Evolutionary conservation across 2,113 vertebrate species (phyloP).

Genomic region (Aythya baeri): DNA sequence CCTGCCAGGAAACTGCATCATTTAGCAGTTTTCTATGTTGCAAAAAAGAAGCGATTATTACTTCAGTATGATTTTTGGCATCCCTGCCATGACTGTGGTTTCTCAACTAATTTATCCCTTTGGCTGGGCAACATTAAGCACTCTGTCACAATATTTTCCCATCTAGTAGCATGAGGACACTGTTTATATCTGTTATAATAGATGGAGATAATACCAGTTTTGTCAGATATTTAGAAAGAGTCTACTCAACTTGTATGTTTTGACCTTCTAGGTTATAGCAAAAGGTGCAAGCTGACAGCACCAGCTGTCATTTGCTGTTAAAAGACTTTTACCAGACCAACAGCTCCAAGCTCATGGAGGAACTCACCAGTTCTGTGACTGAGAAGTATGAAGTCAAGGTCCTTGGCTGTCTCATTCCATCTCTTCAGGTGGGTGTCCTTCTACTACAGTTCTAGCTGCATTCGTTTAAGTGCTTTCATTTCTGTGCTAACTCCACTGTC

Average conservation of each 20-base stretch:
- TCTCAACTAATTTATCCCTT: not conserved
- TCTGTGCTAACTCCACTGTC: not conserved
- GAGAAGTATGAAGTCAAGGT: not conserved
- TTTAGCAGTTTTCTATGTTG: not conserved
- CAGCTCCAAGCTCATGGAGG: not conserved
- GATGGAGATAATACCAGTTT: not conserved
- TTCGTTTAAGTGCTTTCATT: not conserved
- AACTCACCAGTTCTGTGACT: not conserved
- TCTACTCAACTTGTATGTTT: not conserved
- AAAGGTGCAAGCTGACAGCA: constrained; percentile 13
- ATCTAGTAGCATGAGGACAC: not conserved
- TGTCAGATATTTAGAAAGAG: not conserved
- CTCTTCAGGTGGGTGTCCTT: not conserved
- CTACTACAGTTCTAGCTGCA: not conserved
- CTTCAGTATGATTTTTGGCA: not conserved
- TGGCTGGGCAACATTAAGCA: not conserved
- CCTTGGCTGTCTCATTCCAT: not conserved
- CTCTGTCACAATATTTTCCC: not conserved
- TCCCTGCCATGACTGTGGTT: not conserved
- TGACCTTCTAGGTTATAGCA: constrained; percentile 13
- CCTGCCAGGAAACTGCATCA: not conserved
- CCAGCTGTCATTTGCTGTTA: constrained; percentile 21
- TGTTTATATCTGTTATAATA: not conserved
- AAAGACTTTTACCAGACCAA: not conserved
- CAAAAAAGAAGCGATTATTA: not conserved